Evolutionary conservation across 2,888 invertebrate genomes (phyloP).

Genomic region (Drosophila bunnanda): DNA sequence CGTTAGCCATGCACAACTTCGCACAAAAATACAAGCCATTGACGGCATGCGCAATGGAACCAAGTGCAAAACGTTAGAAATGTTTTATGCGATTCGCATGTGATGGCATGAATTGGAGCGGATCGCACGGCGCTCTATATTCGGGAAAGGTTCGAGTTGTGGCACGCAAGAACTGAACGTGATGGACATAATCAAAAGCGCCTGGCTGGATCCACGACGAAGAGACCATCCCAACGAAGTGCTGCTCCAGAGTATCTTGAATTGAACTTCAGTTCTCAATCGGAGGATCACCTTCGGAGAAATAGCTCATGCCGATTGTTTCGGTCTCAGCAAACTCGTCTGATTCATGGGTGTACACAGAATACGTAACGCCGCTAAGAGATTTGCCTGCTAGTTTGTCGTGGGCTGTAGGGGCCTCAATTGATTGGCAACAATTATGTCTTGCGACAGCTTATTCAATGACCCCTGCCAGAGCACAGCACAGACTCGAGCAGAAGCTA

Average conservation of each 20-base stretch:
- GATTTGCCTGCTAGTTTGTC: slow-evolving; percentile 33
- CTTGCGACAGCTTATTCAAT: slow-evolving; percentile 10
- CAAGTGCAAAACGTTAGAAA: slow-evolving; percentile 35
- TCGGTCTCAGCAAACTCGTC: not conserved
- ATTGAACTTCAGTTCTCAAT: not conserved
- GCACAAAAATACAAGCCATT: slow-evolving; percentile 31
- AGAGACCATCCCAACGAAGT: not conserved
- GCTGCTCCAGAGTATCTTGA: not conserved
- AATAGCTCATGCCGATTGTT: not conserved
- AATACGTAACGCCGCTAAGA: slow-evolving; percentile 42
- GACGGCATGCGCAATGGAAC: slow-evolving; percentile 47
- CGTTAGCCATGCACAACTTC: not conserved
- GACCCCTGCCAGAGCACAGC: slow-evolving; percentile 19
- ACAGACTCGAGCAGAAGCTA: not conserved
- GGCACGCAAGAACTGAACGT: slow-evolving; percentile 24
- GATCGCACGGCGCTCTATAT: slow-evolving; percentile 4
- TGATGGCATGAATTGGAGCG: slow-evolving; percentile 49
- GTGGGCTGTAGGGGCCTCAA: slow-evolving; percentile 58
- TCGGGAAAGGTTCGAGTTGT: slow-evolving; percentile 12
- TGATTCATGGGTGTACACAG: slow-evolving; percentile 12
- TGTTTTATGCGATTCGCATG: slow-evolving; percentile 61
- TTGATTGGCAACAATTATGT: slow-evolving; percentile 66
- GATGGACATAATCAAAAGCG: slow-evolving; percentile 6
- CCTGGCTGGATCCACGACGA: not conserved
- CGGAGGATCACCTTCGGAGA: slow-evolving; percentile 2